phyloP scores from a whole-genome alignment of 2,113 vertebrate genomes.

The Pelobates fuscus region DNA sequence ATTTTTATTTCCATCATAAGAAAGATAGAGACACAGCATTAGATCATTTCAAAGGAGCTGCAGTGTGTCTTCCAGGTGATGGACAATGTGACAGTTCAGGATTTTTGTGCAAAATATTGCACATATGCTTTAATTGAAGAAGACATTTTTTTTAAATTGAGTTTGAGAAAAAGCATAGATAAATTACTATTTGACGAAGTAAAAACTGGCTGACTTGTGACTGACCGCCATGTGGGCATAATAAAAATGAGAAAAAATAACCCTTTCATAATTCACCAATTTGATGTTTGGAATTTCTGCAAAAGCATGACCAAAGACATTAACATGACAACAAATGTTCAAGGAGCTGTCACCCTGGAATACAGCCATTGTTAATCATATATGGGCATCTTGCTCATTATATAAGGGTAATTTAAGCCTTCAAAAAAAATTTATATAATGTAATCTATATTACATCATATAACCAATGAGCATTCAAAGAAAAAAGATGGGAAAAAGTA shows the following conservation, averaged over 20 bases:
- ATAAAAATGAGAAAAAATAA: background rate
- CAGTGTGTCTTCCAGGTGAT: background rate
- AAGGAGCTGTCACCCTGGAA: background rate
- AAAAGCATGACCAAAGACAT: background rate
- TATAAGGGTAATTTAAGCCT: background rate
- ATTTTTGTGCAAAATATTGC: constrained; percentile 5
- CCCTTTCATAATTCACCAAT: background rate
- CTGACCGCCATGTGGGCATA: background rate
- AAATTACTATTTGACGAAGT: background rate
- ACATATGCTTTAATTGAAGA: background rate
- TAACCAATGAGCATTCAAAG: background rate
- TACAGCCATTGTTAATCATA: background rate
- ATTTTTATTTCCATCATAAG: background rate
- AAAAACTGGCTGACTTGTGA: background rate
- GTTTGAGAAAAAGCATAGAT: background rate
- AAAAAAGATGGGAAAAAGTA: background rate
- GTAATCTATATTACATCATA: background rate
- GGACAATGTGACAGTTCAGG: background rate
- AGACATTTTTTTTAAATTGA: background rate
- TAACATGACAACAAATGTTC: background rate
- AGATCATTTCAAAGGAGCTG: background rate
- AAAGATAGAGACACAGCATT: background rate
- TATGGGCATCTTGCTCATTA: background rate
- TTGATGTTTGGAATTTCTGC: background rate
- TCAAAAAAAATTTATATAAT: background rate